Percentiles rank a stretch among this genome's conserved stretches.
Evolutionary conservation across 2,888 invertebrate species (phyloP).

Genomic region (Nemotelus nigrinus): DNA sequence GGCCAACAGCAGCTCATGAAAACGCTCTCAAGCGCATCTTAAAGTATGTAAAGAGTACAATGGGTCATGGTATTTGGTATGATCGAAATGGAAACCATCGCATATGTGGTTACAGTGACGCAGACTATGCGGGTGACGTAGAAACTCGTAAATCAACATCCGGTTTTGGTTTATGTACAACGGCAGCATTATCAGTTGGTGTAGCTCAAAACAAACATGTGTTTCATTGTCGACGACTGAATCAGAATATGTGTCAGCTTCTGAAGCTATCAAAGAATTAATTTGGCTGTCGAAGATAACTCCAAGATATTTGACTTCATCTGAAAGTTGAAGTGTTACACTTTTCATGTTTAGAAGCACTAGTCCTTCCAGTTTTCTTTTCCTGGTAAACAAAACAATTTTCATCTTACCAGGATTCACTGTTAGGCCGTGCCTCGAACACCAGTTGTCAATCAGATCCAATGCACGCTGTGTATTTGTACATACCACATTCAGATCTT

Average conservation of each 20-base stretch:
- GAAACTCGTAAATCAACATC: not conserved
- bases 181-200: conserved; percentile 7
- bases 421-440: too few relatives aligned
- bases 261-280: not conserved
- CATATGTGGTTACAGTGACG: conserved; percentile 3
- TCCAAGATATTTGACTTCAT: too few relatives aligned
- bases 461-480: too few relatives aligned
- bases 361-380: too few relatives aligned
- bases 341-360: too few relatives aligned
- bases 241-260: conserved; percentile 52
- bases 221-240: conserved; percentile 54
- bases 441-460: too few relatives aligned
- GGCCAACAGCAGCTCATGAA: not conserved
- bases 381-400: too few relatives aligned
- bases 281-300: too few relatives aligned
- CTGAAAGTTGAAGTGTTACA: too few relatives aligned
- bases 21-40: not conserved
- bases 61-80: not conserved
- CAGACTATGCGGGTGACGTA: conserved; percentile 28
- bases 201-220: conserved; percentile 50
- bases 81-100: not conserved
- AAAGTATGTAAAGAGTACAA: not conserved
- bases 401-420: too few relatives aligned
- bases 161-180: conserved; percentile 17
- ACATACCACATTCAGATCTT: too few relatives aligned